Evolutionary conservation across 2,797 vertebrate species (phyloP).

Genomic region (Danio kyathit): DNA sequence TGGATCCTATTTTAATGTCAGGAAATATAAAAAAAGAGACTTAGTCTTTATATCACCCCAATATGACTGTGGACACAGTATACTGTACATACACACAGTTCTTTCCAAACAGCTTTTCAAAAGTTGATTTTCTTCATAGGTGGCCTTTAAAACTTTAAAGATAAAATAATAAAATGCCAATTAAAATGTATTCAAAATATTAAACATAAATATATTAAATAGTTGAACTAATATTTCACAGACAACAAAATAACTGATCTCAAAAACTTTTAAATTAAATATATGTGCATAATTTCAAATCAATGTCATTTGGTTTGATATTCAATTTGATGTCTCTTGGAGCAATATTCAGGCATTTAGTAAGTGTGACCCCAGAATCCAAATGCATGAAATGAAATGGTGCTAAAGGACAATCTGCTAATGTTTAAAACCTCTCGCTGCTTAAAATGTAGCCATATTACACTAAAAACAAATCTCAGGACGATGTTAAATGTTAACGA

Average conservation of each 20-base stretch:
- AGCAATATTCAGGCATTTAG: background rate
- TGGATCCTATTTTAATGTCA: too few species aligned
- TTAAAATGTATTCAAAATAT: background rate
- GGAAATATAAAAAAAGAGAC: too few species aligned
- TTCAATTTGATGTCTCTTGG: too few species aligned
- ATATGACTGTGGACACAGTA: too few species aligned
- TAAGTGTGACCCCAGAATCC: background rate
- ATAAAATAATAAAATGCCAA: too few species aligned
- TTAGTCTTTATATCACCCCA: too few species aligned
- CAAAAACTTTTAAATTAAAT: background rate
- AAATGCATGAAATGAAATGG: background rate
- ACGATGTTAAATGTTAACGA: background rate
- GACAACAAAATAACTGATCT: background rate
- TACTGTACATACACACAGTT: too few species aligned
- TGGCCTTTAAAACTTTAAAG: too few species aligned
- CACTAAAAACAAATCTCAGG: constrained; percentile 51
- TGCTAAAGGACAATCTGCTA: background rate
- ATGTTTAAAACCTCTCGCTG: background rate
- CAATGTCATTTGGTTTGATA: background rate
- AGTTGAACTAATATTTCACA: background rate
- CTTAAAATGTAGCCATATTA: background rate
- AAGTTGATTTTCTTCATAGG: too few species aligned
- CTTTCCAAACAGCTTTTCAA: too few species aligned
- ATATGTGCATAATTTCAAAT: background rate
- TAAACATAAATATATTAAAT: background rate